A percentile compares a stretch with the other conserved stretches of the same genome.
These are phyloP conservation scores for Triplophysa bombifrons DNA, from an alignment of 2,797 vertebrate species.

Conservation along the genomic window DNA sequence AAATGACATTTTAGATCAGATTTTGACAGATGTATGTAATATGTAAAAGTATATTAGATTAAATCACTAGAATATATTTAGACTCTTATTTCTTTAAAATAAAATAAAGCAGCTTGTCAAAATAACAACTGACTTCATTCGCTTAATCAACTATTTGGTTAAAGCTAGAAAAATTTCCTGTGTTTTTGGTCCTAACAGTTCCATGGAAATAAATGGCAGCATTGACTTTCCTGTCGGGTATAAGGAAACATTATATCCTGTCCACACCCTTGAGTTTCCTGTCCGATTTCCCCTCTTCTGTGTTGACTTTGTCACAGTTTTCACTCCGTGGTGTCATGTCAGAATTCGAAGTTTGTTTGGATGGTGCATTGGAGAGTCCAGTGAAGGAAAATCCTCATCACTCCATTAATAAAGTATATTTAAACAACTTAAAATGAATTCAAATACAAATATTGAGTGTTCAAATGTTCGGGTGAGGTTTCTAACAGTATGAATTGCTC, in stretches of 20 bases:
- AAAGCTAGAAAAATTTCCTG: constrained; percentile 55
- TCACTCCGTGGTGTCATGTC: constrained; percentile 44
- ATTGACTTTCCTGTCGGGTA: constrained; percentile 75
- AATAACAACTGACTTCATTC: neutral
- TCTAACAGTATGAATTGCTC: neutral
- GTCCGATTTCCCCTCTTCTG: constrained; percentile 69
- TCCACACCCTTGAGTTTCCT: constrained; percentile 76
- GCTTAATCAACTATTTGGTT: constrained; percentile 15
- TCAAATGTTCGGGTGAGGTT: neutral
- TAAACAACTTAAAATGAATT: neutral
- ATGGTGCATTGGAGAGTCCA: constrained; percentile 1
- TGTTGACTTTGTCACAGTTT: constrained; percentile 68
- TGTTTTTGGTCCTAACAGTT: constrained; percentile 55
- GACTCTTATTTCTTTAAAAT: no score
- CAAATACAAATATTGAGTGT: neutral
- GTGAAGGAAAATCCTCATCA: constrained; percentile 8
- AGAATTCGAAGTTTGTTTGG: constrained; percentile 2
- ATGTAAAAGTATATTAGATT: neutral
- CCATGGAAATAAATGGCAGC: constrained; percentile 63
- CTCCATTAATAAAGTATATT: neutral
- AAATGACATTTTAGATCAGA: neutral
- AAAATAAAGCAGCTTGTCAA: neutral
- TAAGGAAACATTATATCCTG: constrained; percentile 75
- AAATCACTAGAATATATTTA: neutral
- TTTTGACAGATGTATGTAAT: neutral